A percentile compares a stretch with the other conserved stretches of the same genome.
Evolutionary conservation across 2,888 invertebrate genomes (phyloP).

Genomic region (Drosophila mettleri): DNA sequence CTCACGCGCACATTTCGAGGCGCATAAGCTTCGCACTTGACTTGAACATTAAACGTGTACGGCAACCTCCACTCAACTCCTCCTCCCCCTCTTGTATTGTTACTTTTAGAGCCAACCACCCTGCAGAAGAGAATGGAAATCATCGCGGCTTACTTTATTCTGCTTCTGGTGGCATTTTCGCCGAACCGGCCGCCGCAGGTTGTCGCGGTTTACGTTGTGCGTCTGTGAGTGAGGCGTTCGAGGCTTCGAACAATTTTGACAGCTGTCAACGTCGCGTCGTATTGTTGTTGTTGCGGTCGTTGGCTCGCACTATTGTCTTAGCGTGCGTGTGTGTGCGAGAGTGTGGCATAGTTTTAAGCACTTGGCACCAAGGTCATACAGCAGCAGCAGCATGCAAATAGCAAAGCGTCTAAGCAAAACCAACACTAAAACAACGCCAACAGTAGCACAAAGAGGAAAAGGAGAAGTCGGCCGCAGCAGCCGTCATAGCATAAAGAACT

Average conservation of each 20-base stretch:
- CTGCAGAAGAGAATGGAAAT: conserved; percentile 54
- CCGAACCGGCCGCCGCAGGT: conserved; percentile 50
- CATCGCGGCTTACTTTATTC: conserved; percentile 55
- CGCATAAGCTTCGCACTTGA: conserved; percentile 75
- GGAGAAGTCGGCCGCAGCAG: conserved; percentile 5
- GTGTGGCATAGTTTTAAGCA: conserved; percentile 67
- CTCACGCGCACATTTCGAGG: conserved; percentile 69
- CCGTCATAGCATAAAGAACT: conserved; percentile 48
- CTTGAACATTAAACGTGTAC: conserved; percentile 76
- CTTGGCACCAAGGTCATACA: conserved; percentile 72
- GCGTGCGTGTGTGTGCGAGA: conserved; percentile 11
- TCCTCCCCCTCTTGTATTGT: not conserved
- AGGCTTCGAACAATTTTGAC: conserved; percentile 60
- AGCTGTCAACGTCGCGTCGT: conserved; percentile 62
- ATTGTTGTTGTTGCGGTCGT: conserved; percentile 38
- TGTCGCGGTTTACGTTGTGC: conserved; percentile 46
- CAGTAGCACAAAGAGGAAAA: conserved; percentile 15
- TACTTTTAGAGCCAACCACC: not conserved
- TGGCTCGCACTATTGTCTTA: conserved; percentile 38
- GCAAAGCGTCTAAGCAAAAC: conserved; percentile 59
- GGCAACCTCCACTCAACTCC: conserved; percentile 1
- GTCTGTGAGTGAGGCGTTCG: conserved; percentile 27
- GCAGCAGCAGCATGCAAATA: conserved; percentile 66
- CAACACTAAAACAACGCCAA: conserved; percentile 43
- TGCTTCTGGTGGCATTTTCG: conserved; percentile 33